These are phyloP conservation scores for Bombus consobrinus DNA, from an alignment of 1,140 invertebrate species.

Conservation along the genomic window DNA sequence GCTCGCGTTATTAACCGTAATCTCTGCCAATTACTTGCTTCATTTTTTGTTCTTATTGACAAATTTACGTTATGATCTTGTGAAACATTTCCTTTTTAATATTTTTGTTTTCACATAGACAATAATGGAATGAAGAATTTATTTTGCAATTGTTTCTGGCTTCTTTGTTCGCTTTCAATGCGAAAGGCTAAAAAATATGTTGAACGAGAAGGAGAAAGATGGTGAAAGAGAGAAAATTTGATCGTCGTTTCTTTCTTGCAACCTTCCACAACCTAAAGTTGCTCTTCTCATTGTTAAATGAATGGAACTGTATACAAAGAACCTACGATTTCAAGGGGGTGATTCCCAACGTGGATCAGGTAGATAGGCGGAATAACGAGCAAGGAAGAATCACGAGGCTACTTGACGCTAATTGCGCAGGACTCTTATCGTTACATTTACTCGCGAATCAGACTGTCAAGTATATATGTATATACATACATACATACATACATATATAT, in stretches of 20 bases:
- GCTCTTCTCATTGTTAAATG: conserved; percentile 47
- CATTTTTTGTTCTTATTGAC: background rate
- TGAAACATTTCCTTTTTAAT: background rate
- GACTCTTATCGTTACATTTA: conserved; percentile 57
- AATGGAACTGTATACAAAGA: conserved; percentile 42
- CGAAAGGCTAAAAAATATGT: background rate
- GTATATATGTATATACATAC: conserved; percentile 6
- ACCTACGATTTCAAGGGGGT: conserved; percentile 47
- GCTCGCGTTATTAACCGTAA: background rate
- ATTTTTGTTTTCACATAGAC: background rate
- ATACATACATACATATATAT: background rate
- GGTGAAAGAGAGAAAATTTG: background rate
- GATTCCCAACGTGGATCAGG: conserved; percentile 46
- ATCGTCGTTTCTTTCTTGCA: background rate
- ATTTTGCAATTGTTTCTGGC: no score
- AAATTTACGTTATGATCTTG: background rate
- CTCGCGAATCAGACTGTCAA: conserved; percentile 32
- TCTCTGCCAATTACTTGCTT: background rate
- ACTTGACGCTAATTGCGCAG: conserved; percentile 64
- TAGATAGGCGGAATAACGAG: conserved; percentile 59
- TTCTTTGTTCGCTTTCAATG: background rate
- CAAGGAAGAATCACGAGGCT: conserved; percentile 54
- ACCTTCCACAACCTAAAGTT: background rate
- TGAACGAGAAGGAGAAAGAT: background rate
- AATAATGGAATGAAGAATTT: background rate